Base-by-base conservation (phyloP, 2,113 vertebrate species). In the Salvelinus fontinalis region DNA sequence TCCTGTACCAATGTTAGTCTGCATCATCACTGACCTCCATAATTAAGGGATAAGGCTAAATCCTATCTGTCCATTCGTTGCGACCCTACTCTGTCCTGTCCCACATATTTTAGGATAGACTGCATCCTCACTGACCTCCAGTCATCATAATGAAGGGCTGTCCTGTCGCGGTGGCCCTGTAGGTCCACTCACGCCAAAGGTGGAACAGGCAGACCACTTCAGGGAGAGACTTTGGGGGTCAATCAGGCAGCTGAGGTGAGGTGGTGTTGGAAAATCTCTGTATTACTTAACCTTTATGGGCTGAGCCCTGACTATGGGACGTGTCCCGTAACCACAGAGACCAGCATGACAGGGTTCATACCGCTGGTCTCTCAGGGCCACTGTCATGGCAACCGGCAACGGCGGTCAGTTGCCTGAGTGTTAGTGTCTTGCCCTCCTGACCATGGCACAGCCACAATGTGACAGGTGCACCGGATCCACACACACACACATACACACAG, bases 231-330 rank as follows among this genome's bases (percentile, higher is more conserved):
- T 88, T 87, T 84, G 73, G 87, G 72, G 82, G 51, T 54, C 51
- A 54, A 18, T 14, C 51, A 54, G 49, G 86, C 83, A 86, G 87
- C 83, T 81, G 84, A 89, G 85, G 80, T 44, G 39, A 44, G 39
- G 39, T 80, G 81, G 85, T 16, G 86, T 84, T 85, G 85, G 85
- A 86, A 86, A 83, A 81, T 90, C 89, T 89, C 89, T 89, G 92
- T 91, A 93, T 93, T 93, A 92, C 93, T 93, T 93, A 93, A 94
- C 92, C 93, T 94, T 92, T 93, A 86, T 89, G 86, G 84, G 90
- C 87, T 71, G 77, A 66, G 85, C 86, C 83, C 77, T 86, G 89
- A 85, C 90, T 91, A 89, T 89, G 82, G 70, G 84, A 86, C 81
- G 85, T 44, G 39, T 11, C 9, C 39, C 39, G 9, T 93, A 89